A percentile compares a stretch with the other conserved stretches of the same genome.
phyloP scores from a whole-genome alignment of 2,888 invertebrate species.

The Dicycla oo region DNA sequence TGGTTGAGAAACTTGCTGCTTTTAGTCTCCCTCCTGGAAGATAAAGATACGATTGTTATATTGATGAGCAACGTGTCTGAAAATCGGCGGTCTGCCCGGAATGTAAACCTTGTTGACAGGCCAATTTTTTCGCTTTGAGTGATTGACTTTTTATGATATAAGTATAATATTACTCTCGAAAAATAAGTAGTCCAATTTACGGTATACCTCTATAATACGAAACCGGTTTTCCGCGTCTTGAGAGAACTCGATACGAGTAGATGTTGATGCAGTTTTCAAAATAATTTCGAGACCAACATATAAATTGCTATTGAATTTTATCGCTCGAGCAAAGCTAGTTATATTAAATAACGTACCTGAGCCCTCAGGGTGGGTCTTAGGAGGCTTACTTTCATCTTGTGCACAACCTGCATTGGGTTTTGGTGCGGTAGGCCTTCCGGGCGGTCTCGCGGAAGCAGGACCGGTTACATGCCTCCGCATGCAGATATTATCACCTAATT shows the following conservation, averaged over 20 bases:
- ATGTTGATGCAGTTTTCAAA: not conserved
- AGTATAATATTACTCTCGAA: too few relatives aligned
- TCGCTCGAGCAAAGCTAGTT: not conserved
- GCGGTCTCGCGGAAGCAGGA: constrained; percentile 59
- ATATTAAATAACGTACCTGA: constrained; percentile 58
- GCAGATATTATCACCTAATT: constrained; percentile 68
- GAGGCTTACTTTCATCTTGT: constrained; percentile 40
- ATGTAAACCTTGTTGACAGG: too few relatives aligned
- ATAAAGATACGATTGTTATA: constrained; percentile 32
- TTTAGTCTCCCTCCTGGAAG: constrained; percentile 73
- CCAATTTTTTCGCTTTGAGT: not conserved
- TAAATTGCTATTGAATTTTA: not conserved
- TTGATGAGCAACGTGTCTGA: not conserved
- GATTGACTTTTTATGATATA: too few relatives aligned
- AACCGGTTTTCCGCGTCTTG: not conserved
- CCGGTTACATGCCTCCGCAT: constrained; percentile 73
- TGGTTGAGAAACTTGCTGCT: constrained; percentile 81
- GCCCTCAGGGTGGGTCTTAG: constrained; percentile 58
- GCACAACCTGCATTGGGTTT: constrained; percentile 65
- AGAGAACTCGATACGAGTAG: not conserved
- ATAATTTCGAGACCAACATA: not conserved
- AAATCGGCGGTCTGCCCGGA: not conserved
- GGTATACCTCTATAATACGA: too few relatives aligned
- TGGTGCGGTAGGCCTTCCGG: constrained; percentile 55
- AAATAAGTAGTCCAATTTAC: not conserved